Evolutionary conservation across 2,113 vertebrate genomes (phyloP).

Genomic region (Sturnus vulgaris): DNA sequence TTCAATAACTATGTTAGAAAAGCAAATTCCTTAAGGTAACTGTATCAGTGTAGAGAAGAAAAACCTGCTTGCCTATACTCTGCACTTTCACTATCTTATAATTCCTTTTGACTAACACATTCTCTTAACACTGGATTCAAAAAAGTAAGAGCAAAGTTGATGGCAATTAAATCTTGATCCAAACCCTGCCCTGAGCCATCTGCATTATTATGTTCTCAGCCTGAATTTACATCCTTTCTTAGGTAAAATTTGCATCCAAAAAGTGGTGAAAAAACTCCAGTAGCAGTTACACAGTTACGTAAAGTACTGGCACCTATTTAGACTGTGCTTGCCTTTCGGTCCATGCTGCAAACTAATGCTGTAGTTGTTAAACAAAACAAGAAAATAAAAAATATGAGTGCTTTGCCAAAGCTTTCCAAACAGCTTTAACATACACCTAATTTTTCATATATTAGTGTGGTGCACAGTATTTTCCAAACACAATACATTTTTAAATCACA

Average conservation of each 20-base stretch:
- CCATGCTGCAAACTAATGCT: neutral
- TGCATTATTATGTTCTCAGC: neutral
- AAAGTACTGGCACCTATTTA: neutral
- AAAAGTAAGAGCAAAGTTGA: neutral
- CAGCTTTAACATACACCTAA: neutral
- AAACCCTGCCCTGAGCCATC: neutral
- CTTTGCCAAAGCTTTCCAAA: neutral
- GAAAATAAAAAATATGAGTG: neutral
- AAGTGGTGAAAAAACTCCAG: neutral
- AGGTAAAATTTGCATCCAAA: neutral
- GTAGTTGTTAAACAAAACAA: neutral
- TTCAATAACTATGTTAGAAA: constrained; percentile 9
- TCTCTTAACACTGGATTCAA: neutral
- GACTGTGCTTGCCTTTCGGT: neutral
- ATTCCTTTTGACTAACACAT: neutral
- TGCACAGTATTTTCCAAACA: neutral
- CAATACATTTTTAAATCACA: neutral
- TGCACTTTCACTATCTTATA: neutral
- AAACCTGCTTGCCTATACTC: neutral
- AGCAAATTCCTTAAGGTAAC: neutral
- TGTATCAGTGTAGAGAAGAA: neutral
- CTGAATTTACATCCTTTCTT: neutral
- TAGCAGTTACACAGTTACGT: neutral
- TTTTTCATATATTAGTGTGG: neutral
- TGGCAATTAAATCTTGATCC: neutral